Evolutionary conservation across 2,797 vertebrate species (phyloP).

Genomic region (Sternotherus odoratus): DNA sequence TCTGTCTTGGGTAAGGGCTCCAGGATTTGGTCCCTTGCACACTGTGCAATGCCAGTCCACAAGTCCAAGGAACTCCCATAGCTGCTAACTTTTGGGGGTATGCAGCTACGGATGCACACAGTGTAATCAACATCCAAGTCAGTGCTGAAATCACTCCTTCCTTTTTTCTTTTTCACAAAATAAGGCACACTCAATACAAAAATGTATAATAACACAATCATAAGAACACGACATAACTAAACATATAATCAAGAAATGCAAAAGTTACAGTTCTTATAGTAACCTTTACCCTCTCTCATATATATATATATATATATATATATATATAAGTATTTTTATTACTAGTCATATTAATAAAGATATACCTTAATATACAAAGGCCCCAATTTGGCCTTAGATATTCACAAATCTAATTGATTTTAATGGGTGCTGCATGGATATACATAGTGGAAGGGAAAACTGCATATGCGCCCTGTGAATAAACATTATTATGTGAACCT

Average conservation of each 20-base stretch:
- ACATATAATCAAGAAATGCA: not conserved
- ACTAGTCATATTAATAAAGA: not conserved
- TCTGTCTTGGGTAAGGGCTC: not conserved
- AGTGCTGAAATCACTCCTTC: slow-evolving; percentile 1
- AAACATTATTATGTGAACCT: not conserved
- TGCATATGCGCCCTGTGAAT: not conserved
- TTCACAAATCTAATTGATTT: not conserved
- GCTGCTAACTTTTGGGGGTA: not conserved
- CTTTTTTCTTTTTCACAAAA: not conserved
- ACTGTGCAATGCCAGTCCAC: not conserved
- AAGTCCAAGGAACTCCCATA: not conserved
- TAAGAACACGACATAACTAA: not conserved
- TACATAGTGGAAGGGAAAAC: not conserved
- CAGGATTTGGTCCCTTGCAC: not conserved
- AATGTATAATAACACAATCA: not conserved
- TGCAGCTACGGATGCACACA: not conserved
- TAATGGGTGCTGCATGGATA: not conserved
- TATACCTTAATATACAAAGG: not conserved
- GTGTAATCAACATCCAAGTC: not conserved
- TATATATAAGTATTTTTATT: not conserved
- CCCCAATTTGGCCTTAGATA: not conserved
- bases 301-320: not conserved
- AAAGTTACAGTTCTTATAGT: not conserved
- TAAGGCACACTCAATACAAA: not conserved
- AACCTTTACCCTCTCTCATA: not conserved